phyloP scores from a whole-genome alignment of 2,113 vertebrate genomes.

The Callopanchax toddi region DNA sequence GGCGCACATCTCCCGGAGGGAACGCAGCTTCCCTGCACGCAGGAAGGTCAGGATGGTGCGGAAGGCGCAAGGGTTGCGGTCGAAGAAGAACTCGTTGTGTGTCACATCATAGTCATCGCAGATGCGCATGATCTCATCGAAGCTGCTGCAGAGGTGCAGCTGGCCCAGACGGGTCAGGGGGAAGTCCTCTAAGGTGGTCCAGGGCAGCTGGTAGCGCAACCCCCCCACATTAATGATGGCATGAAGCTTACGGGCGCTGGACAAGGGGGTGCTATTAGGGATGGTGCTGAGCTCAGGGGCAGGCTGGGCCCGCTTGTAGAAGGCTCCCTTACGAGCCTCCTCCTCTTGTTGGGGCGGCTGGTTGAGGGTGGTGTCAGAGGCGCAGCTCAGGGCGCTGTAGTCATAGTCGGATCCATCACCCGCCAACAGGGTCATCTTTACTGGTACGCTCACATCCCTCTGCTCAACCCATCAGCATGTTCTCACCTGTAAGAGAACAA shows the following conservation, averaged over 20 bases:
- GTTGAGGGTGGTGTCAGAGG: slow-evolving; percentile 88
- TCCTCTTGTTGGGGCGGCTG: slow-evolving; percentile 84
- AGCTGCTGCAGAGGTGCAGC: slow-evolving; percentile 91
- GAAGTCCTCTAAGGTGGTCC: slow-evolving; percentile 96
- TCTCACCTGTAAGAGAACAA: slow-evolving; percentile 39
- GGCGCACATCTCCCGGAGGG: slow-evolving; percentile 92
- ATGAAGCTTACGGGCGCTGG: slow-evolving; percentile 83
- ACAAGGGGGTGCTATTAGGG: slow-evolving; percentile 60
- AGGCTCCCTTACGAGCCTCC: slow-evolving; percentile 88
- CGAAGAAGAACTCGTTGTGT: slow-evolving; percentile 97
- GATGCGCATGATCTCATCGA: slow-evolving; percentile 94
- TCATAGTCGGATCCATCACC: slow-evolving; percentile 97
- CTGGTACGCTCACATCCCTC: slow-evolving; percentile 83
- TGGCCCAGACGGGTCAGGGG: slow-evolving; percentile 92
- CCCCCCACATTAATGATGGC: slow-evolving; percentile 98
- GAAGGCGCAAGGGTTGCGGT: slow-evolving; percentile 95
- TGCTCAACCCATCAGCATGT: slow-evolving; percentile 40
- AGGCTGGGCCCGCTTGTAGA: slow-evolving; percentile 89
- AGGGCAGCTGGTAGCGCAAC: slow-evolving; percentile 93
- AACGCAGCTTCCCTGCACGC: slow-evolving; percentile 91
- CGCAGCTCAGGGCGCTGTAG: slow-evolving; percentile 95
- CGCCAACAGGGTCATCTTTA: slow-evolving; percentile 94
- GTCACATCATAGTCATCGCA: slow-evolving; percentile 96
- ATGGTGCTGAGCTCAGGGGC: slow-evolving; percentile 71
- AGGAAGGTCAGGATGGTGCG: slow-evolving; percentile 95